Conservation (phyloP, 2,797 vertebrate genomes). For the Phataginus tetradactyla region DNA sequence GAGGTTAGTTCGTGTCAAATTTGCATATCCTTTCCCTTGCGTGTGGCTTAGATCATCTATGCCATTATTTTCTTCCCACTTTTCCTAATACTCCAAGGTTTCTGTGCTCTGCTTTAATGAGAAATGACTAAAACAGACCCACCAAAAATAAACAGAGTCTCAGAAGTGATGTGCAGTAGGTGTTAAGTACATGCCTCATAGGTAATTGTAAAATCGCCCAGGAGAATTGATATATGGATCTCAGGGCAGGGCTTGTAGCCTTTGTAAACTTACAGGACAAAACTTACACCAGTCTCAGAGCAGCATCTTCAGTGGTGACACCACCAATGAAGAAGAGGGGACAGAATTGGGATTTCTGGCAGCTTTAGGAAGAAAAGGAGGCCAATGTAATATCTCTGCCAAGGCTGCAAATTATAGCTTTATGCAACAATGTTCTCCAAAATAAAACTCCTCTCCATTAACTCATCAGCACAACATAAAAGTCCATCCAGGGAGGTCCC, state of each 20-base stretch:
- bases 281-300: not conserved
- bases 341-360: not conserved
- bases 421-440: not conserved
- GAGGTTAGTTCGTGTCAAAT: not conserved
- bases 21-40: not conserved
- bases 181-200: not conserved
- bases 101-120: not conserved
- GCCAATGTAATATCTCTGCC: not conserved
- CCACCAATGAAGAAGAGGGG: not conserved
- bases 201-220: not conserved
- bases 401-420: not conserved
- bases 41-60: not conserved
- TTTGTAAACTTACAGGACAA: constrained; percentile 24
- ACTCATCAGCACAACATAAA: not conserved
- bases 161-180: not conserved
- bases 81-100: not conserved
- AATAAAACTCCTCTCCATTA: constrained; percentile 12
- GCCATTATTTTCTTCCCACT: not conserved
- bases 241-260: not conserved
- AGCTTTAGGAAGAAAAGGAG: not conserved
- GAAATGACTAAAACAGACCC: not conserved
- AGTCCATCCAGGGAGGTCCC: not conserved
- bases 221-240: not conserved
- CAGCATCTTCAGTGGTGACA: not conserved
- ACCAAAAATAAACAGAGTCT: not conserved